Conservation (phyloP, 2,797 vertebrate genomes). For the Propithecus perrieri region DNA sequence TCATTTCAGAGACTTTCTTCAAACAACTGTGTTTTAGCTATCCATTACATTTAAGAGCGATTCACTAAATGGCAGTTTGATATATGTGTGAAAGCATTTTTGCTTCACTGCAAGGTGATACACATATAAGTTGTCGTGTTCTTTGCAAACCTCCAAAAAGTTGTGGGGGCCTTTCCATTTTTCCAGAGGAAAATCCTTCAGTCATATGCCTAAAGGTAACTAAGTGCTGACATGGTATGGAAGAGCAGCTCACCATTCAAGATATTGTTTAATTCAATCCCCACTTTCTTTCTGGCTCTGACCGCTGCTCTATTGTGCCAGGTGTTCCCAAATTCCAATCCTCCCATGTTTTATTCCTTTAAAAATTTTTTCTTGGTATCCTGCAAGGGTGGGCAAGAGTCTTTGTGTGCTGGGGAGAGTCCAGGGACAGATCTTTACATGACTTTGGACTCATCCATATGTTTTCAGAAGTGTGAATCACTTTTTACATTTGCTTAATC, state of each 20-base stretch:
- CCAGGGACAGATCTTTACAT: not conserved
- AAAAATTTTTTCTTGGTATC: not conserved
- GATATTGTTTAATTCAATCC: not conserved
- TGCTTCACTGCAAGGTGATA: not conserved
- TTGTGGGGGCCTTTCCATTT: not conserved
- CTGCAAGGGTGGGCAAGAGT: not conserved
- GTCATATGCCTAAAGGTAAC: not conserved
- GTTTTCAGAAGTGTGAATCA: not conserved
- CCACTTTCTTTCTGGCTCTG: not conserved
- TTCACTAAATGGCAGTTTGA: not conserved
- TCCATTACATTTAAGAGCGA: not conserved
- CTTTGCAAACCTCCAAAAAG: not conserved
- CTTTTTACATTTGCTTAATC: not conserved
- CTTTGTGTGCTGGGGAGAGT: not conserved
- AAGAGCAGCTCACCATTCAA: not conserved
- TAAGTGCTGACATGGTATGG: not conserved
- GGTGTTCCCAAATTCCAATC: rapidly evolving
- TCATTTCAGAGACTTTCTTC: not conserved
- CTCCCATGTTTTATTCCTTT: not conserved
- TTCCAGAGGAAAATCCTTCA: not conserved
- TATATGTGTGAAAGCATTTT: not conserved
- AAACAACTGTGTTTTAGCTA: not conserved
- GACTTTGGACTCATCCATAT: not conserved
- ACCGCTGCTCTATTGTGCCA: not conserved
- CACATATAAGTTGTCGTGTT: not conserved